Evolutionary conservation across 2,888 invertebrate species (phyloP).

Genomic region (Platynereis dumerilii): DNA sequence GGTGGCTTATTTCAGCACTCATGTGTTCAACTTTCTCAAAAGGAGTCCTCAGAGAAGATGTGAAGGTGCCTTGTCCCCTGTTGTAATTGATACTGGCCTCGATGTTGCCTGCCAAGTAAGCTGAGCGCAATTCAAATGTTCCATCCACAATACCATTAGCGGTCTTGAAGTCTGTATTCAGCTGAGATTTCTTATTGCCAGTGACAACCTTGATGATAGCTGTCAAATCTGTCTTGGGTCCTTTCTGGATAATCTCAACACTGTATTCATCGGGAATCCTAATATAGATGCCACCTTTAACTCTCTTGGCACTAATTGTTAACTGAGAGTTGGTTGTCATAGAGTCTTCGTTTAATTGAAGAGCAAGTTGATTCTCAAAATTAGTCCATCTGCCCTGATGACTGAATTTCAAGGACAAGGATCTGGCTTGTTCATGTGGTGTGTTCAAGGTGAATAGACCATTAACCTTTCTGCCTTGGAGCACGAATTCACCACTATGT

Average conservation of each 20-base stretch:
- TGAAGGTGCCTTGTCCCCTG: no score
- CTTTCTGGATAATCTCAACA: conserved; percentile 8
- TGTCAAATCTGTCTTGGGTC: background rate
- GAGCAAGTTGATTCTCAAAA: conserved; percentile 19
- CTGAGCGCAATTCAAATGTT: background rate
- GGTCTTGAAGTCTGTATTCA: conserved; percentile 2
- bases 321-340: conserved; percentile 12
- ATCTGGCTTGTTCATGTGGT: conserved; percentile 10
- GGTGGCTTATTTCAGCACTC: background rate
- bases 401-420: conserved; percentile 10
- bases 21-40: background rate
- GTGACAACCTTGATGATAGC: background rate
- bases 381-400: conserved; percentile 17
- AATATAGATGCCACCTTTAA: conserved; percentile 6
- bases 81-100: no score
- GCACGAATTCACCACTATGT: conserved; percentile 8
- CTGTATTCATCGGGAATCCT: conserved; percentile 17
- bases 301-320: conserved; percentile 14
- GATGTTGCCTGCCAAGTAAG: no score
- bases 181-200: conserved; percentile 6
- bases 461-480: conserved; percentile 5
- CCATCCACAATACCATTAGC: background rate
- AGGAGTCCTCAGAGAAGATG: background rate
- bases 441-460: conserved; percentile 12
- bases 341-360: conserved; percentile 15